Evolutionary conservation across 2,797 vertebrate species (phyloP).

Genomic region (Picus viridis): DNA sequence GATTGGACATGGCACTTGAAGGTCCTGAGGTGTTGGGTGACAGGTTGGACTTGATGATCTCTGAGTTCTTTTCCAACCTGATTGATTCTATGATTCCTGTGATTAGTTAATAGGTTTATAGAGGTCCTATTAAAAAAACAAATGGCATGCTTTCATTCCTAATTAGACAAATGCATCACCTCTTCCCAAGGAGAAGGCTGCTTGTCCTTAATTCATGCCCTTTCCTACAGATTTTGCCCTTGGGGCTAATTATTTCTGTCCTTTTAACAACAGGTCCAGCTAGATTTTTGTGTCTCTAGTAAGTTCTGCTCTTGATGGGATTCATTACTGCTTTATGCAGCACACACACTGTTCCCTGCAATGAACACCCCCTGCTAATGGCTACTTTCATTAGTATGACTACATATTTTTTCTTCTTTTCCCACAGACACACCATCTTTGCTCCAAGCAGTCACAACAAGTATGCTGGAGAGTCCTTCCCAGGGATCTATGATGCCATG

Average conservation of each 20-base stretch:
- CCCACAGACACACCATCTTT: conserved; percentile 89
- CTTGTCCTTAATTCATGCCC: not conserved
- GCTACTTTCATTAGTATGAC: not conserved
- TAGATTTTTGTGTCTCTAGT: not conserved
- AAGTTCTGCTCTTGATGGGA: not conserved
- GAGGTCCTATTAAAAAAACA: not conserved
- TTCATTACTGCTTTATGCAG: not conserved
- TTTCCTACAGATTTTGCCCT: not conserved
- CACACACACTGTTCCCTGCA: not conserved
- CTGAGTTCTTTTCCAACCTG: too few species aligned
- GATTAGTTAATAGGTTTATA: not conserved
- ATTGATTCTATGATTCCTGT: too few species aligned
- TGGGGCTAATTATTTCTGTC: not conserved
- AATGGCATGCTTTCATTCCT: not conserved
- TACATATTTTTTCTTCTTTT: not conserved
- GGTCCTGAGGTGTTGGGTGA: too few species aligned
- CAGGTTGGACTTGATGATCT: too few species aligned
- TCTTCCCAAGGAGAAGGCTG: not conserved
- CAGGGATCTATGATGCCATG: conserved; percentile 93
- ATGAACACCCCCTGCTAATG: fast-evolving
- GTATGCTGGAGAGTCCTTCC: conserved; percentile 94
- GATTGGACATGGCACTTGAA: too few species aligned
- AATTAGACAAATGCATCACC: not conserved
- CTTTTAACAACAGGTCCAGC: not conserved
- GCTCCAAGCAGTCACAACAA: conserved; percentile 97